Base-by-base conservation (phyloP, 2,797 vertebrate species). In the Tadarida brasiliensis region DNA sequence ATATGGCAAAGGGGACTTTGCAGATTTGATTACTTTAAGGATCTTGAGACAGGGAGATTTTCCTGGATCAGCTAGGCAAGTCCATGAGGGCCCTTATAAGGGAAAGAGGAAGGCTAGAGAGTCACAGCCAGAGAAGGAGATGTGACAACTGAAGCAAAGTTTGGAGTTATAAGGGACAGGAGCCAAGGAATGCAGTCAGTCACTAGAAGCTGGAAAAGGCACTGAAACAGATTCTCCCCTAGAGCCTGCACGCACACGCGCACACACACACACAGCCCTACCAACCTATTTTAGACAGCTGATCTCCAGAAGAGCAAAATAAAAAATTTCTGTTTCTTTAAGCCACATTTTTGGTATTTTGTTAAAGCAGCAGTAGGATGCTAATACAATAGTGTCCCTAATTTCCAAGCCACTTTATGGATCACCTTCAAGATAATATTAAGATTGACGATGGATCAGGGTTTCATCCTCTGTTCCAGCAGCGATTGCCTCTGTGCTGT, bases 11-110 rank as follows among this genome's bases (percentile, higher is more conserved):
- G n/a, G 3, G 7, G 6, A 80, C 6, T 70, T 54, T 87, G 12
- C 3, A 49, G 22, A 44, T 82, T 81, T 87, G 17, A 89, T 88
- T 83, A 89, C 71, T 70, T 76, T 87, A 93, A 90, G 4, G 19
- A 71, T 90, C 10, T 86, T 89, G 49, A 82, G 47, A 94, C 86
- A 7, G 2, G 6, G 8, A 26, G 44, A 47, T 49, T 94, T 35
- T 70, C 30, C 71, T 82, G 56, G 2, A 76, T 83, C 76, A 87
- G 28, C 22, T 67, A 65, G 33, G 73, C 47, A 81, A n/a, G 26
- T 19, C 11, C 33, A 5, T 7, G 39, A 49, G 16, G 17, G 24
- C 20, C 65, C n/a, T 82, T 88, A 15, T 6, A 24, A 86, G 3
- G 28, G 30, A 86, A 93, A 86, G 11, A 57, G 3, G 47, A 33